Conservation (phyloP, 2,113 vertebrate species). For the Prunella himalayana region DNA sequence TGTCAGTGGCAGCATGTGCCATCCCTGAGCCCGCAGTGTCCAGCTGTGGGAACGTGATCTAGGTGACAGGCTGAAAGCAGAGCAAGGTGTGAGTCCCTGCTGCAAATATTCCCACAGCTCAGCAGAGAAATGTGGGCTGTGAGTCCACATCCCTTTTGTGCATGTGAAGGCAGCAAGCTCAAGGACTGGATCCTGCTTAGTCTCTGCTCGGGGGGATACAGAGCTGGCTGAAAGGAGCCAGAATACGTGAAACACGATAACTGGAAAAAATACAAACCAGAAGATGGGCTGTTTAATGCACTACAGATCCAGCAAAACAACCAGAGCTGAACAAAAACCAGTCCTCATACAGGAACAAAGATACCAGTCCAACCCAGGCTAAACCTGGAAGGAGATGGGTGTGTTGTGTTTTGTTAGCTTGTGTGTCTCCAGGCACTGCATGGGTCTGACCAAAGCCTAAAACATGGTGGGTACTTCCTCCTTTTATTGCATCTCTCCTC, state of each 20-base stretch:
- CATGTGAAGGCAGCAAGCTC: neutral
- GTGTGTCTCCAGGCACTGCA: rapidly evolving
- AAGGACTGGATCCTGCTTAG: neutral
- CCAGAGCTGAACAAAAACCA: neutral
- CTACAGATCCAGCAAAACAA: slow-evolving; percentile 26
- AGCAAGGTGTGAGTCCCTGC: neutral
- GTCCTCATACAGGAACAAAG: neutral
- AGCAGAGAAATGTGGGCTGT: neutral
- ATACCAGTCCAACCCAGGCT: neutral
- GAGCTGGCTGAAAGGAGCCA: slow-evolving; percentile 32
- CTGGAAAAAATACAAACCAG: slow-evolving; percentile 62
- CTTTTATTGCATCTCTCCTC: neutral
- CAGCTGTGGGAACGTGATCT: rapidly evolving
- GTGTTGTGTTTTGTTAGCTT: neutral
- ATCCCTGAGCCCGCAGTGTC: neutral
- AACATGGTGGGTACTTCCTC: rapidly evolving
- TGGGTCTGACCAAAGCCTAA: neutral
- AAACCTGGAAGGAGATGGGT: neutral
- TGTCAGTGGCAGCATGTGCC: neutral
- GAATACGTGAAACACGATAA: slow-evolving; percentile 34
- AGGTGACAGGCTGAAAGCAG: neutral
- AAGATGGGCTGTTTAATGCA: slow-evolving; percentile 44
- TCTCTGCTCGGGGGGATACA: neutral
- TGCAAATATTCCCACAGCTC: neutral
- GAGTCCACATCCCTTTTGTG: neutral